A percentile compares a stretch with the other conserved stretches of the same genome.
phyloP scores from a whole-genome alignment of 2,797 vertebrate species.

The Australoheros facetus region DNA sequence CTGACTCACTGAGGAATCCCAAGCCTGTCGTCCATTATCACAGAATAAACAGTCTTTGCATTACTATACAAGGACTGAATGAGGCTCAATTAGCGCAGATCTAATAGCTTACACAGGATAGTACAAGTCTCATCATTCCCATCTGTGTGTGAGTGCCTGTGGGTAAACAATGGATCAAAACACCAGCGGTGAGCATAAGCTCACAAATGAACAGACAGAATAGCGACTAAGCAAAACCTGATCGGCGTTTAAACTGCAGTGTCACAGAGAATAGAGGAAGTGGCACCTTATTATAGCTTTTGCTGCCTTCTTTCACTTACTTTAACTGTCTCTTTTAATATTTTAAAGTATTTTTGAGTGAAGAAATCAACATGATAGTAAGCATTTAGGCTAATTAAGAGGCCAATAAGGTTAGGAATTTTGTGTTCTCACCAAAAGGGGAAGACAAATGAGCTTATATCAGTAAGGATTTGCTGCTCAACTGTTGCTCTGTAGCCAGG shows the following conservation, averaged over 20 bases:
- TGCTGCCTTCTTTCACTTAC: background rate
- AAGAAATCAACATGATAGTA: background rate
- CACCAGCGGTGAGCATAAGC: slow-evolving; percentile 43
- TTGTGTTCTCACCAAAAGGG: background rate
- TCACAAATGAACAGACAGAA: slow-evolving; percentile 22
- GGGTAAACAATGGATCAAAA: slow-evolving; percentile 56
- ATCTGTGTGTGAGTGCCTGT: slow-evolving; percentile 38
- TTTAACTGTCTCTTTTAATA: background rate
- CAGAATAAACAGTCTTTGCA: slow-evolving; percentile 6
- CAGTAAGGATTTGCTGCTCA: background rate
- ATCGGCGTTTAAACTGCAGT: background rate
- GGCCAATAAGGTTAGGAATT: background rate
- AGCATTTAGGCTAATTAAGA: background rate
- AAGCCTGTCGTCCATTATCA: slow-evolving; percentile 6
- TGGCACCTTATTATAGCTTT: background rate
- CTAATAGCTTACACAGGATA: slow-evolving; percentile 18
- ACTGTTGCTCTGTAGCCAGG: background rate
- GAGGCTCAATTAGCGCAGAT: slow-evolving; percentile 16
- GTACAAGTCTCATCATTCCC: slow-evolving; percentile 42
- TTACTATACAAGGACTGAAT: slow-evolving; percentile 1
- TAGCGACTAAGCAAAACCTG: slow-evolving; percentile 32
- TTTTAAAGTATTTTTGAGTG: background rate
- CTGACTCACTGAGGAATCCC: slow-evolving; percentile 25
- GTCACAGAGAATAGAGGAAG: slow-evolving; percentile 6
- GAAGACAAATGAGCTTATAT: fast-evolving